Conservation (phyloP, 2,797 vertebrate species). For the Cirrhinus molitorella region DNA sequence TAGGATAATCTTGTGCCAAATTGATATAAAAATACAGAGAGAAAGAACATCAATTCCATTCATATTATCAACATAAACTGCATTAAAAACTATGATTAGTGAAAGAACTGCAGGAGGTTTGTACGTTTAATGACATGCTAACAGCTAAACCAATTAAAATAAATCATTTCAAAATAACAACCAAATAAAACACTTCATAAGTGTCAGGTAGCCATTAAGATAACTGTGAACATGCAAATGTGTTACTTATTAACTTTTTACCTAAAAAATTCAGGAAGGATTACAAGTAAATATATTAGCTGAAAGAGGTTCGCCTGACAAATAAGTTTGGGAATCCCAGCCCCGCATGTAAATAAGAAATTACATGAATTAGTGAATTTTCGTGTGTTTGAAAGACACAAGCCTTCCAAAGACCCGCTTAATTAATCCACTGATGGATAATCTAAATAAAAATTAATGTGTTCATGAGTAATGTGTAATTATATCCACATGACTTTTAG, state of each 20-base stretch:
- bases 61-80: not conserved
- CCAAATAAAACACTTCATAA: too few relatives aligned
- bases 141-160: too few relatives aligned
- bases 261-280: not conserved
- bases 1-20: not conserved
- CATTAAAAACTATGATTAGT: too few relatives aligned
- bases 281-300: too few relatives aligned
- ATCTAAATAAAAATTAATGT: too few relatives aligned
- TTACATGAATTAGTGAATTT: not conserved
- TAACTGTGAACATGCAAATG: not conserved
- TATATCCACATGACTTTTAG: too few relatives aligned
- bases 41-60: not conserved
- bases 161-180: too few relatives aligned
- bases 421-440: not conserved
- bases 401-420: not conserved
- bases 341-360: not conserved
- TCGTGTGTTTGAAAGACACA: too few relatives aligned
- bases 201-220: not conserved
- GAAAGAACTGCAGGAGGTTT: not conserved
- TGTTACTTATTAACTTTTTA: not conserved
- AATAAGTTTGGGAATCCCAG: not conserved
- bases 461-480: too few relatives aligned
- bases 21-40: not conserved
- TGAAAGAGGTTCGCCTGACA: too few relatives aligned
- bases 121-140: too few relatives aligned